Evolutionary conservation across 2,888 invertebrate species (phyloP), one percentile per base, ranked within the genome.

Genomic region (Campoplex capitator): DNA sequence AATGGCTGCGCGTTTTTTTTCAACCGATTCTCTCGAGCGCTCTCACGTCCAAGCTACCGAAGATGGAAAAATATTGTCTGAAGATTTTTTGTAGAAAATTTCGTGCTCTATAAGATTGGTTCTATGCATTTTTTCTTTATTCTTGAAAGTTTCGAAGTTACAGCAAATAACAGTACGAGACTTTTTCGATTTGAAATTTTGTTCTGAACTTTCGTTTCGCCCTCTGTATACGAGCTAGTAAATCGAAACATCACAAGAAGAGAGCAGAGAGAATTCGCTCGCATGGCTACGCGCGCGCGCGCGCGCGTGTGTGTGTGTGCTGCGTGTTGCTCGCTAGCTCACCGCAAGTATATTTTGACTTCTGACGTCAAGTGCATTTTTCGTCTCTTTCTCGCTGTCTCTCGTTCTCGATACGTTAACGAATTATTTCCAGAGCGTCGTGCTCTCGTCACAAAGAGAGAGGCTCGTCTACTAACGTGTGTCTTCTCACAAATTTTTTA

Each of bases 261-360:
- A 71, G 80, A 71, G 58, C 80, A 87, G 79, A 82, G 65, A 58
- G 58, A 82, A 84, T 77, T 32, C 71, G 58, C 74, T 68, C 51
- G 62, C 13, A 35, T 45, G 75, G 42, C 13, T 62, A 16, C 28
- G 45, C 23, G 62, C 62, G 58, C 42, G 28, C 7, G 16, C 28
- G 45, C 23, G 62, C 62, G 58, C 42, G 28, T 28, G 16, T 48
- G 45, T 42, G 62, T 76, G 58, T 62, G 28, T 28, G 16, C 28
- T 42, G 62, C 62, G 58, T 45, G 28, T 16, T 38, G 75, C 35
- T 76, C 62, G 68, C 70, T 73, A 87, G 86, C 76, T 68, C 62
- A 42, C 54, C 73, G 35, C 80, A 74, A 81, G 77, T 84, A 84
- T 87, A 87, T 87, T 87, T 87, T 84, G 84, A 84, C 84, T 87